Evolutionary conservation across 2,888 invertebrate species (phyloP).

Genomic region (Pseudanteris insignis): DNA sequence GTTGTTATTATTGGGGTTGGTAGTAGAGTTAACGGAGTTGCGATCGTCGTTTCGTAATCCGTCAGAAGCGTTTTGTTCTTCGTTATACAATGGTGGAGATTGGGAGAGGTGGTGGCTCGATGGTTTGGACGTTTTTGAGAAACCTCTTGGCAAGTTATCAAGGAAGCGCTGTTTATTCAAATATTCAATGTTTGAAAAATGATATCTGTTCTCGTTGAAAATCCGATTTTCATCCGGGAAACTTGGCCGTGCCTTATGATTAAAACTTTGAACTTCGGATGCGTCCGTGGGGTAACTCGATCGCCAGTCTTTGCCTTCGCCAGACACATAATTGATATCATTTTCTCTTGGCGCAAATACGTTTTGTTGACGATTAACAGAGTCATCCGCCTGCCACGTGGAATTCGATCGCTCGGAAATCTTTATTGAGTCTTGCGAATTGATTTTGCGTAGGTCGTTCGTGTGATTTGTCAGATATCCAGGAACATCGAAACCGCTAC

Average conservation of each 20-base stretch:
- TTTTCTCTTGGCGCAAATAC: not conserved
- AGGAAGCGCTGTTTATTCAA: slow-evolving; percentile 9
- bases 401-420: slow-evolving; percentile 6
- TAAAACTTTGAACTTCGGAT: slow-evolving; percentile 14
- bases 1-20: no score
- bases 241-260: slow-evolving; percentile 22
- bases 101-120: slow-evolving; percentile 3
- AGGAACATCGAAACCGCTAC: slow-evolving; percentile 48
- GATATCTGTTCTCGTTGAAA: slow-evolving; percentile 8
- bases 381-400: slow-evolving; percentile 13
- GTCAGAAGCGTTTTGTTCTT: no score
- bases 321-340: slow-evolving; percentile 28
- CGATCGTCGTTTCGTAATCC: no score
- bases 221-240: slow-evolving; percentile 10
- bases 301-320: slow-evolving; percentile 21
- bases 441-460: slow-evolving; percentile 17
- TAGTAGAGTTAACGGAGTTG: no score
- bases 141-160: slow-evolving; percentile 45
- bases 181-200: not conserved
- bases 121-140: slow-evolving; percentile 28
- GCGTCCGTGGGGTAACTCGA: slow-evolving; percentile 7
- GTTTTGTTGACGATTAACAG: slow-evolving; percentile 24
- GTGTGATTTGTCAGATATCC: slow-evolving; percentile 20
- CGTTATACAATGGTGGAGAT: no score
- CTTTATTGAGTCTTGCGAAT: not conserved